Evolutionary conservation across 1,140 invertebrate species (phyloP).

Genomic region (Leptonema lineaticorne): DNA sequence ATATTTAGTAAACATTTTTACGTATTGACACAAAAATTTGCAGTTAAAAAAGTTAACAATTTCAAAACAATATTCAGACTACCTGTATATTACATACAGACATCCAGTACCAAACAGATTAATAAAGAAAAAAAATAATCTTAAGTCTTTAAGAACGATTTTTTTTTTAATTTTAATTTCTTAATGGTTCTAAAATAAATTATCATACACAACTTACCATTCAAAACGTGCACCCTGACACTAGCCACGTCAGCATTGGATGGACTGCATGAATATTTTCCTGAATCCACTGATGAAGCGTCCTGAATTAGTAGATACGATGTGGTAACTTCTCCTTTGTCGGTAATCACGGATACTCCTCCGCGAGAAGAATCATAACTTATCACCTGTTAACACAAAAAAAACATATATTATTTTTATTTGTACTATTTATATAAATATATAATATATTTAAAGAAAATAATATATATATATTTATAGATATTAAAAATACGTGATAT

Average conservation of each 20-base stretch:
- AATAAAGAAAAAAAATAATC: neutral
- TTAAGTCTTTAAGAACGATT: too few relatives aligned
- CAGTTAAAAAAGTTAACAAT: too few relatives aligned
- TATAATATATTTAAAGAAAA: too few relatives aligned
- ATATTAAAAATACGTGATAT: neutral
- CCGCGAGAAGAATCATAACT: constrained; percentile 90
- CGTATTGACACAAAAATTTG: too few relatives aligned
- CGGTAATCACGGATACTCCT: constrained; percentile 87
- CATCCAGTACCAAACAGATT: neutral
- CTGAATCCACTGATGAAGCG: constrained; percentile 81
- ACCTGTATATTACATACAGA: neutral
- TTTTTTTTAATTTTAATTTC: too few relatives aligned
- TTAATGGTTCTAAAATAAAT: too few relatives aligned
- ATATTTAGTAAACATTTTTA: too few relatives aligned
- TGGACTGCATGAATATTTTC: constrained; percentile 87
- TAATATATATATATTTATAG: neutral
- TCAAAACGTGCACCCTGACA: constrained; percentile 84
- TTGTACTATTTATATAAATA: neutral
- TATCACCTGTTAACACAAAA: constrained; percentile 65
- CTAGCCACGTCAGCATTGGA: constrained; percentile 86
- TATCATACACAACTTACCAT: constrained; percentile 74
- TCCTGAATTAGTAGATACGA: constrained; percentile 87
- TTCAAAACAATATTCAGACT: neutral
- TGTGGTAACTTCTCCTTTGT: constrained; percentile 87
- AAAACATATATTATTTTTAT: neutral